Percentiles rank a stretch among this genome's conserved stretches.
phyloP scores from a whole-genome alignment of 2,797 vertebrate species.

The Melanotaenia pygmaea region DNA sequence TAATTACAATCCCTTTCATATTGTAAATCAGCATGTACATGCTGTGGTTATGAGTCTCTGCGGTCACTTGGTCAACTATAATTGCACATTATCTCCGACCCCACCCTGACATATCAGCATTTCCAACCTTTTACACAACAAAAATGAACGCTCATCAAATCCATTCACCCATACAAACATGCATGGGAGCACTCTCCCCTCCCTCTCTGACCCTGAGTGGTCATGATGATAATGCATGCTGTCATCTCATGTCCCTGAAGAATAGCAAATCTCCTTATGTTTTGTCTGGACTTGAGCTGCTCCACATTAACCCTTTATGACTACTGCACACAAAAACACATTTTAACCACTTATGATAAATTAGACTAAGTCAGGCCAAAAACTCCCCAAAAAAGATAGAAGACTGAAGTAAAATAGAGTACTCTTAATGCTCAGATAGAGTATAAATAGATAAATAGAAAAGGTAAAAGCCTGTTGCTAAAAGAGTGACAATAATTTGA shows the following conservation, averaged over 20 bases:
- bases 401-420: too few relatives aligned
- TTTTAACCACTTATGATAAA: slow-evolving; percentile 1
- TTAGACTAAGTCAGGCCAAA: background rate
- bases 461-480: too few relatives aligned
- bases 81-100: slow-evolving; percentile 23
- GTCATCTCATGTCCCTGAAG: slow-evolving; percentile 52
- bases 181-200: slow-evolving; percentile 18
- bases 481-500: too few relatives aligned
- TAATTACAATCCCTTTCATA: background rate
- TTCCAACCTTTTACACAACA: slow-evolving; percentile 17
- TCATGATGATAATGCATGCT: slow-evolving; percentile 43
- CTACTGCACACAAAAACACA: background rate
- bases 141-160: slow-evolving; percentile 52
- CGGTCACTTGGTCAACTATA: slow-evolving; percentile 19
- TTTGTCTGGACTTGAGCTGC: slow-evolving; percentile 34
- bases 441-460: too few relatives aligned
- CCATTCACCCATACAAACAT: slow-evolving; percentile 33
- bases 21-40: background rate
- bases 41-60: slow-evolving; percentile 8
- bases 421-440: too few relatives aligned
- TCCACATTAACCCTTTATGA: slow-evolving; percentile 39
- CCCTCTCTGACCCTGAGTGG: slow-evolving; percentile 1
- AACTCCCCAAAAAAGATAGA: too few relatives aligned
- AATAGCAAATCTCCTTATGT: slow-evolving; percentile 30
- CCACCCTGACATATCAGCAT: slow-evolving; percentile 16